Conservation (phyloP, 2,113 vertebrate genomes). For the Carassius auratus region DNA sequence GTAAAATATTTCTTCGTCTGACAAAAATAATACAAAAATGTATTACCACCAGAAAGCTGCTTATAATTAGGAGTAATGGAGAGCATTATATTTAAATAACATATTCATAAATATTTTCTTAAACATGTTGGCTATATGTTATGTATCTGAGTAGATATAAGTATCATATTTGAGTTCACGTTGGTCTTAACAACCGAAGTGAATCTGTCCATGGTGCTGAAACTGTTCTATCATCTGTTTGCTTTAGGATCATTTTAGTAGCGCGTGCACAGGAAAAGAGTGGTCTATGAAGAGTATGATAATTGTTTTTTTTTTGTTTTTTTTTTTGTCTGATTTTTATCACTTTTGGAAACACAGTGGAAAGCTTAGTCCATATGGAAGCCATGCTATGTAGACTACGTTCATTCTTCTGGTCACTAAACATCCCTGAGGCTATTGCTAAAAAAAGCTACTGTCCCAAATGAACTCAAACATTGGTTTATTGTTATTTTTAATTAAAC, state of each 20-base stretch:
- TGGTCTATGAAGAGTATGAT: background rate
- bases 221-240: background rate
- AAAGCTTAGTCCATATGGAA: background rate
- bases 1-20: background rate
- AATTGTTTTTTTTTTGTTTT: too few relatives aligned
- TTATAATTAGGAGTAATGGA: background rate
- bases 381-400: background rate
- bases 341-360: background rate
- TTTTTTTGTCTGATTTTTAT: background rate
- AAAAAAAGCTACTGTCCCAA: slow-evolving; percentile 68
- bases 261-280: background rate
- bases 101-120: background rate
- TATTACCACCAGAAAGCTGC: background rate
- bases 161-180: background rate
- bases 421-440: slow-evolving; percentile 68
- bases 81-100: background rate
- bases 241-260: background rate
- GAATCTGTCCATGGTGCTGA: slow-evolving; percentile 49
- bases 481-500: slow-evolving; percentile 71
- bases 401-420: slow-evolving; percentile 57
- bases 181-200: background rate
- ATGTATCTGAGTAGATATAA: background rate
- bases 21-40: background rate
- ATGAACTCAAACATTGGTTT: slow-evolving; percentile 72
- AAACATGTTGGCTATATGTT: background rate